These are phyloP conservation scores for Anoplophora glabripennis DNA, from an alignment of 1,140 invertebrate species.

Conservation along the genomic window DNA sequence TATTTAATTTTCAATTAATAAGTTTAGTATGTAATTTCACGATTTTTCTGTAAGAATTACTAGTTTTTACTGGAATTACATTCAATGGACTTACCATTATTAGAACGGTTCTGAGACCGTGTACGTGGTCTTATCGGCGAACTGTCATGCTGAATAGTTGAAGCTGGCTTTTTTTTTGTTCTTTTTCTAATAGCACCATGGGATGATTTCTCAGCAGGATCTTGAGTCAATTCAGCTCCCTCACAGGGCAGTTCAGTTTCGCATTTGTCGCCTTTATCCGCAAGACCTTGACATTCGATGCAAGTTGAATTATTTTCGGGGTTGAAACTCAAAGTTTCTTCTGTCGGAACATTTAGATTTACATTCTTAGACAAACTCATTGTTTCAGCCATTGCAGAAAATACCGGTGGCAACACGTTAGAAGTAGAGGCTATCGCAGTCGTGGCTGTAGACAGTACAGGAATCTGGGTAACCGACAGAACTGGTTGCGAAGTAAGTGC, in stretches of 20 bases:
- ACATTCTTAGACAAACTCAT: conserved; percentile 34
- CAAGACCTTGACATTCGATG: conserved; percentile 70
- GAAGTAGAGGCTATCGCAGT: conserved; percentile 52
- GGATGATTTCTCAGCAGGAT: background rate
- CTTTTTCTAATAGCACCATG: background rate
- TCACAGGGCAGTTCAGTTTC: conserved; percentile 71
- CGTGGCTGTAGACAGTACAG: conserved; percentile 55
- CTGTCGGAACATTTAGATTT: conserved; percentile 37
- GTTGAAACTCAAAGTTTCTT: conserved; percentile 39
- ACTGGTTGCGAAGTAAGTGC: conserved; percentile 51
- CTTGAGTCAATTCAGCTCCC: conserved; percentile 49
- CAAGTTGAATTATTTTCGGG: conserved; percentile 51
- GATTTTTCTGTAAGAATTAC: no score
- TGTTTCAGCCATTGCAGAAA: conserved; percentile 41
- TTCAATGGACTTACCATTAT: background rate
- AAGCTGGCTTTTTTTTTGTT: background rate
- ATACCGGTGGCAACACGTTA: conserved; percentile 52
- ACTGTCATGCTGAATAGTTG: no score
- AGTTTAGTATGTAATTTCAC: no score
- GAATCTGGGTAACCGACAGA: conserved; percentile 72
- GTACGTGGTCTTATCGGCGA: no score
- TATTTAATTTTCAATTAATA: no score
- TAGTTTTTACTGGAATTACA: no score
- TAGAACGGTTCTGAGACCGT: conserved; percentile 30
- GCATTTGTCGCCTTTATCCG: conserved; percentile 82